Base-by-base conservation (phyloP, 1,140 invertebrate species). In the Ephestia elutella region DNA sequence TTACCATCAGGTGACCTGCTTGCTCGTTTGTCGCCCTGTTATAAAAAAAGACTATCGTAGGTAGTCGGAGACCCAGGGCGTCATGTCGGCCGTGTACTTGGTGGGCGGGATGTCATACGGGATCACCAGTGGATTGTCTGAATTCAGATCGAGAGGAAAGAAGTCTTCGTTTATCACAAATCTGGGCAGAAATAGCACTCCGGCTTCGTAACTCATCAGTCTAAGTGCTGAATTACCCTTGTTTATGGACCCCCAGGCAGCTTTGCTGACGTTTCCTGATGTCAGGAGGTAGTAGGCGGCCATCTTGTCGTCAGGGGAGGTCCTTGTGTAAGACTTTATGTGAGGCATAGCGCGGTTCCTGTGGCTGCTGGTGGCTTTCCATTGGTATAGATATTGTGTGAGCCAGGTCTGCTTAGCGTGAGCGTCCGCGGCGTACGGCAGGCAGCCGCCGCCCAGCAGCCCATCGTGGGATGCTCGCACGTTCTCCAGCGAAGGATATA, bases 221-320 rank as follows among this genome's bases (percentile, higher is more conserved):
- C 93, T 92, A 49, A 95, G 85, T 61, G 92, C 92, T 0, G 75
- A 78, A 49, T 91, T 90, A 60, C 91, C 91, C 69, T 95, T 95
- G 63, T 93, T 93, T 18, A 92, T 75, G 15, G 86, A 90, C 58
- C 97, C 97, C 97, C 97, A 99, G 0, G 97, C 97, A 15, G 97
- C 96, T 90, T 98, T 98, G 11, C 97, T 98, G 7, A 99, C 82
- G 89, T 99, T 99, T 0, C 95, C 96, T 70, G 96, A 98, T 0
- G 97, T 98, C 0, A 98, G 87, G 0, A 97, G 86, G 78, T 96
- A 97, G 93, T 96, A 62, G 92, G 93, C 62, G 92, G 90, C 78
- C 91, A 87, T 53, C 89, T 88, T 49, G 86, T 75, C 87, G 91
- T 94, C 60, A 90, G 87, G 93, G 0, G 95, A 95, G 1, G 95